A percentile compares a stretch with the other conserved stretches of the same genome.
Evolutionary conservation across 2,888 invertebrate species (phyloP).

Genomic region (Thyatira batis): DNA sequence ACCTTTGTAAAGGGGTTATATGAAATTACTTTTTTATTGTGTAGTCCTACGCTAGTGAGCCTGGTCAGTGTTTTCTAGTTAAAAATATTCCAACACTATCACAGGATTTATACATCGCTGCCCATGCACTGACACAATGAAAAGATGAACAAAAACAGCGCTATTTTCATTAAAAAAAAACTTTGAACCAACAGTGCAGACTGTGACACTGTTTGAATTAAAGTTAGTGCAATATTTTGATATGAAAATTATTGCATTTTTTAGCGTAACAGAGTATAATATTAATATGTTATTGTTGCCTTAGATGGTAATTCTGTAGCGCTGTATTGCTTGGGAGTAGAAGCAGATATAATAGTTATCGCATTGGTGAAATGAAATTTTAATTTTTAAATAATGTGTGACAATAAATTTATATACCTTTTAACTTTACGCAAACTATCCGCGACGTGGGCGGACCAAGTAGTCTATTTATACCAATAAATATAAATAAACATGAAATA

Average conservation of each 20-base stretch:
- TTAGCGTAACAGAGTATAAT: neutral
- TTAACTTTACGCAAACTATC: too few relatives aligned
- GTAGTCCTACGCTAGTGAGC: conserved; percentile 39
- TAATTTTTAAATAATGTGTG: neutral
- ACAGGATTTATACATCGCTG: conserved; percentile 74
- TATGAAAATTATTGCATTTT: conserved; percentile 2
- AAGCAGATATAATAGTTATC: neutral
- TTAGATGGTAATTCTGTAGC: neutral
- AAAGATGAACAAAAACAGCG: conserved; percentile 70
- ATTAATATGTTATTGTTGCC: neutral
- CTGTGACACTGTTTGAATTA: conserved; percentile 33
- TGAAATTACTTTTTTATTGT: conserved; percentile 42
- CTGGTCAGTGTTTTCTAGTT: conserved; percentile 53
- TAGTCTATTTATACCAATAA: too few relatives aligned
- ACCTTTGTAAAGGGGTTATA: conserved; percentile 12
- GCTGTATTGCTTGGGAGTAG: neutral
- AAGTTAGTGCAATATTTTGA: conserved; percentile 26
- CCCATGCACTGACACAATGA: conserved; percentile 63
- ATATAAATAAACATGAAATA: too few relatives aligned
- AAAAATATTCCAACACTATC: conserved; percentile 68
- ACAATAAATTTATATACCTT: too few relatives aligned
- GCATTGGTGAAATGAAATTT: neutral
- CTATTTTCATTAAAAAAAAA: conserved; percentile 49
- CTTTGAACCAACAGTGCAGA: conserved; percentile 25
- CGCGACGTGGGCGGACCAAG: too few relatives aligned